Percentiles rank a stretch among this genome's conserved stretches.
phyloP scores from a whole-genome alignment of 2,888 invertebrate genomes.

The Callyntrura guangdongensis region DNA sequence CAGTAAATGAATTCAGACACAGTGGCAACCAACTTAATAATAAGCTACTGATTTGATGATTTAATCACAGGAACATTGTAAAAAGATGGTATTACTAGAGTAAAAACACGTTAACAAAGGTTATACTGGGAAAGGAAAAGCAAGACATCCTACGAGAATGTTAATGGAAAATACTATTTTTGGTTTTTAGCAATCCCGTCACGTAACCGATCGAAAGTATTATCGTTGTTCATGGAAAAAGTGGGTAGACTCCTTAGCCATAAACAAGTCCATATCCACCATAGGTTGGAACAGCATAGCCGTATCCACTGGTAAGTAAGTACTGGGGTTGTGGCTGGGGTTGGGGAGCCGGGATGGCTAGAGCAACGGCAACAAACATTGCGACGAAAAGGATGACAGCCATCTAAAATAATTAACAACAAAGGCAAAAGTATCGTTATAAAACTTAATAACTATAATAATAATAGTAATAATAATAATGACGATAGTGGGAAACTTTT shows the following conservation, averaged over 20 bases:
- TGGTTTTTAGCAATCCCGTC: conserved; percentile 16
- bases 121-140: conserved; percentile 29
- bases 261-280: conserved; percentile 48
- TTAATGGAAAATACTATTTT: conserved; percentile 6
- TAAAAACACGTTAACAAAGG: neutral
- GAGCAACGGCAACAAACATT: conserved; percentile 63
- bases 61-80: conserved; percentile 61
- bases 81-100: conserved; percentile 27
- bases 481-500: conserved; percentile 1
- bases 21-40: neutral
- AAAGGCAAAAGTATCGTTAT: neutral
- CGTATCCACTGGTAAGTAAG: conserved; percentile 58
- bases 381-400: conserved; percentile 75
- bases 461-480: too few relatives aligned
- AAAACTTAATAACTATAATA: neutral
- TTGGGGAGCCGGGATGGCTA: conserved; percentile 62
- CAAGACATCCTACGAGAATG: neutral
- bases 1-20: too few relatives aligned
- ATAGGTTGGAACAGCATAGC: conserved; percentile 10
- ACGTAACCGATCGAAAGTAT: conserved; percentile 22
- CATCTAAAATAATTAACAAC: conserved; percentile 53
- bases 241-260: conserved; percentile 7
- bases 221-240: neutral
- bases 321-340: conserved; percentile 54
- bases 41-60: conserved; percentile 37